Evolutionary conservation across 1,140 invertebrate species (phyloP).

Genomic region (Aphelenchoides avenae): DNA sequence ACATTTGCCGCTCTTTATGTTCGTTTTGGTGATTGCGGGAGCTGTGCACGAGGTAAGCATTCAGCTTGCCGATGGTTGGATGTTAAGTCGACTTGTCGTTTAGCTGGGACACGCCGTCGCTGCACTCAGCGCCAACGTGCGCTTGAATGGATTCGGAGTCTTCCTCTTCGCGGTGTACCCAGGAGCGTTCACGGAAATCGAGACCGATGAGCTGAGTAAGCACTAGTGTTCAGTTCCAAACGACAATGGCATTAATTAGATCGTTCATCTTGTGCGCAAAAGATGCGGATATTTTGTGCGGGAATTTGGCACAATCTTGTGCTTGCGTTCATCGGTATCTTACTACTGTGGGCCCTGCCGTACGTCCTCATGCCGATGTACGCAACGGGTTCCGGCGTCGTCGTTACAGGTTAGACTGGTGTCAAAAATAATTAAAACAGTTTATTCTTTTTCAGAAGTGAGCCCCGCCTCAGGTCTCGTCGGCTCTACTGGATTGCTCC

Average conservation of each 20-base stretch:
- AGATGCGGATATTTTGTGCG: constrained; percentile 79
- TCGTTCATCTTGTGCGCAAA: constrained; percentile 68
- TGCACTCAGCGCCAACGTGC: constrained; percentile 61
- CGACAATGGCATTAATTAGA: too few relatives aligned
- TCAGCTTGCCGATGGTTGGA: constrained; percentile 67
- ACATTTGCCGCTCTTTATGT: constrained; percentile 79
- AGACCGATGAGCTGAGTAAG: constrained; percentile 59
- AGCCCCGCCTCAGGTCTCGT: constrained; percentile 65
- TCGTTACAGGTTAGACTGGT: constrained; percentile 69
- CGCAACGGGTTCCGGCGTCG: constrained; percentile 70
- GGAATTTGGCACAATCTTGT: constrained; percentile 94
- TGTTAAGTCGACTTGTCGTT: constrained; percentile 29
- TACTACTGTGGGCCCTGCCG: constrained; percentile 71
- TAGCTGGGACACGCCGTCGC: constrained; percentile 54
- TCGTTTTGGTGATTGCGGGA: constrained; percentile 75
- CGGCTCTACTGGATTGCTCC: constrained; percentile 71
- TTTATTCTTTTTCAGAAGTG: constrained; percentile 39
- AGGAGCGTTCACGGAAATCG: constrained; percentile 64
- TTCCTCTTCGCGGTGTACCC: constrained; percentile 64
- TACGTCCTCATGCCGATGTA: constrained; percentile 74
- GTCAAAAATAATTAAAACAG: constrained; percentile 59
- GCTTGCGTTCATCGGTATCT: constrained; percentile 70
- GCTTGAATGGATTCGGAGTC: constrained; percentile 64
- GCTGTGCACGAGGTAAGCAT: constrained; percentile 83
- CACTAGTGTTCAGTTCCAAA: too few relatives aligned